Percentiles rank a stretch among this genome's conserved stretches.
Evolutionary conservation across 2,797 vertebrate species (phyloP).

Genomic region (Microhierax caerulescens): DNA sequence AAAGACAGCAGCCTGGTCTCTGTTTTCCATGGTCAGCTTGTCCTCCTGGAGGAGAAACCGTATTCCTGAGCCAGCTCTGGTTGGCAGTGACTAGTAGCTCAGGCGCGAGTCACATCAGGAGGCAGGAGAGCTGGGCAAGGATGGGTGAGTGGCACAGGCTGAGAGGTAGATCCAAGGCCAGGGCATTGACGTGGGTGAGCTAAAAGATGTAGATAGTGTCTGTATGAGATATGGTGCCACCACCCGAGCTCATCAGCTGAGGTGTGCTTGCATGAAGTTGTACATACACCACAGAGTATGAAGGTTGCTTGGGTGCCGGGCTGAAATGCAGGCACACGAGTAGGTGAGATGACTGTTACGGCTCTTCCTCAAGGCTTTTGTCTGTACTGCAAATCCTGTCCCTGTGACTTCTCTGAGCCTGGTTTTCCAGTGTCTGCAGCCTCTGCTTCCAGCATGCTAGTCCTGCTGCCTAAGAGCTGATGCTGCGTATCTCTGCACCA

Average conservation of each 20-base stretch:
- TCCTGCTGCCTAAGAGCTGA: background rate
- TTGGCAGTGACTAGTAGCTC: background rate
- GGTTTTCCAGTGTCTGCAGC: background rate
- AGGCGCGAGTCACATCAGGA: fast-evolving
- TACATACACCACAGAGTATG: fast-evolving
- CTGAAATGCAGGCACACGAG: background rate
- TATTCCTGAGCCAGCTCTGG: background rate
- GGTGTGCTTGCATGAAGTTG: too few relatives aligned
- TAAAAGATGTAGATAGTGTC: background rate
- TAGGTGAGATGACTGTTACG: background rate
- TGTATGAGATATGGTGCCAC: background rate
- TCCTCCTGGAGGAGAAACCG: background rate
- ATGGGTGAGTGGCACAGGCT: background rate
- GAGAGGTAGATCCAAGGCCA: background rate
- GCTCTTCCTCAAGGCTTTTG: background rate
- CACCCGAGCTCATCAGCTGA: background rate
- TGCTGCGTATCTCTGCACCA: background rate
- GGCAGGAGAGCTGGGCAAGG: background rate
- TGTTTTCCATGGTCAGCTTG: background rate
- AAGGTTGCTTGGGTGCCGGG: background rate
- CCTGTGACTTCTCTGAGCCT: background rate
- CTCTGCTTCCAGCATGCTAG: background rate
- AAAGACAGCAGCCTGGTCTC: background rate
- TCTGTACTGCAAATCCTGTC: background rate
- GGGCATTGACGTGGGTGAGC: background rate